Base-by-base conservation (phyloP, 1,140 invertebrate species). In the Atta cephalotes region DNA sequence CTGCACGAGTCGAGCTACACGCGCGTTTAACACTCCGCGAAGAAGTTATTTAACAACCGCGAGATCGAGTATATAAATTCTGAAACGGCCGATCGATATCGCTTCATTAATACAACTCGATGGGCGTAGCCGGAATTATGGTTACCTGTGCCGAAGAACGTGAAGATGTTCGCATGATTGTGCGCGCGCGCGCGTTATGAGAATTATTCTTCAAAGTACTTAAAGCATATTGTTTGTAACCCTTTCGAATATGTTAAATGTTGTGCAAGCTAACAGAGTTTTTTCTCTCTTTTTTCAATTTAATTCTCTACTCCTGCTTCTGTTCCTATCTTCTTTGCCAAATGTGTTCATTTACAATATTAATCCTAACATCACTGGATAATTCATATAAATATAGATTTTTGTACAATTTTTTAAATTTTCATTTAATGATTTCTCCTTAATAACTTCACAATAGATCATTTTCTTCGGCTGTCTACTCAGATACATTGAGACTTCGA, bases 41-140 rank as follows among this genome's bases (percentile, higher is more conserved):
- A 84, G 70, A 76, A 84, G 70, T 84, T 84, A 84, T 76, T 84
- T 84, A 62, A 62, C 53, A 35, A 70, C 58, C 45, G 70, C 80
- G 70, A 35, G 70, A 84, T 84, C 70, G 70, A 62, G 70, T 74
- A 74, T 60, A 84, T 84, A 84, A 84, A 84, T 84, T 58, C 53
- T 49, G 68, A 74, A 74, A 74, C 39, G 68, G 53, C n/a, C 25
- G 80, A 84, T 84, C 80, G 58, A 76, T 84, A 76, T 84, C 39
- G 80, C 80, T 84, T 84, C 70, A 76, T 84, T 84, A 84, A 74
- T 76, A 74, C 70, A 76, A 21, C 80, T 74, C 70, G 28, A 74
- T 76, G 70, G 80, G 70, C 70, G 80, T 84, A 76, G 18, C 80
- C 70, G 80, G 80, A 84, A 84, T 82, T 82, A 82, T 76, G 45